Conservation (phyloP, 2,888 invertebrate species). For the Ptychoptera albimana region DNA sequence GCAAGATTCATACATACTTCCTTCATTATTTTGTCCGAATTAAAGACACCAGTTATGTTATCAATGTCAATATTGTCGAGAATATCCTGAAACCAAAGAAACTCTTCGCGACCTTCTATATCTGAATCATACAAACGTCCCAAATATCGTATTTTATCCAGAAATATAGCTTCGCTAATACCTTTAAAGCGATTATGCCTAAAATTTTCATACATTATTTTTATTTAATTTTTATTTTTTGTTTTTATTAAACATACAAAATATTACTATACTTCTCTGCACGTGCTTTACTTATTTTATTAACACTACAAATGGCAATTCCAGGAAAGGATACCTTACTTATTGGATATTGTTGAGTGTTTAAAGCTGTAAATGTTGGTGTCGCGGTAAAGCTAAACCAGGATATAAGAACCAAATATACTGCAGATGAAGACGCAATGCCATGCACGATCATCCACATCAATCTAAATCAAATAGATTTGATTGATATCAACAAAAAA, state of each 20-base stretch:
- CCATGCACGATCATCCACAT: conserved; percentile 19
- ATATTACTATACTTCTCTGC: conserved; percentile 22
- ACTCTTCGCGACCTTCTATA: conserved; percentile 10
- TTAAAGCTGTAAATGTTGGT: conserved; percentile 33
- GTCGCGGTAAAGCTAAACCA: conserved; percentile 18
- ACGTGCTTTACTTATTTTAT: conserved; percentile 35
- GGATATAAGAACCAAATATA: conserved; percentile 14
- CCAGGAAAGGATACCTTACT: conserved; percentile 38
- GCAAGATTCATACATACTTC: conserved; percentile 6
- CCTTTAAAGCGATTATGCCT: neutral
- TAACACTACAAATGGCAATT: conserved; percentile 37
- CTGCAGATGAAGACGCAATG: conserved; percentile 13
- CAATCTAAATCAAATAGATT: conserved; percentile 13
- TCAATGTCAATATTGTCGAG: conserved; percentile 14
- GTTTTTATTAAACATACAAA: conserved; percentile 24
- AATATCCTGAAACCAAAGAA: conserved; percentile 16
- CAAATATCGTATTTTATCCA: conserved; percentile 8
- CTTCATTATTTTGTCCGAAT: conserved; percentile 17
- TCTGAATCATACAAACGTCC: conserved; percentile 14
- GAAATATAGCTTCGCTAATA: neutral
- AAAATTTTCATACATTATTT: neutral
- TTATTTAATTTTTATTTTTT: neutral
- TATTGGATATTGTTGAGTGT: conserved; percentile 33
- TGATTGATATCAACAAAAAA: neutral
- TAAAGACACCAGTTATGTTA: conserved; percentile 16